Evolutionary conservation across 2,113 vertebrate genomes (phyloP), one percentile per base, ranked within the genome.

Genomic region (Channa argus): DNA sequence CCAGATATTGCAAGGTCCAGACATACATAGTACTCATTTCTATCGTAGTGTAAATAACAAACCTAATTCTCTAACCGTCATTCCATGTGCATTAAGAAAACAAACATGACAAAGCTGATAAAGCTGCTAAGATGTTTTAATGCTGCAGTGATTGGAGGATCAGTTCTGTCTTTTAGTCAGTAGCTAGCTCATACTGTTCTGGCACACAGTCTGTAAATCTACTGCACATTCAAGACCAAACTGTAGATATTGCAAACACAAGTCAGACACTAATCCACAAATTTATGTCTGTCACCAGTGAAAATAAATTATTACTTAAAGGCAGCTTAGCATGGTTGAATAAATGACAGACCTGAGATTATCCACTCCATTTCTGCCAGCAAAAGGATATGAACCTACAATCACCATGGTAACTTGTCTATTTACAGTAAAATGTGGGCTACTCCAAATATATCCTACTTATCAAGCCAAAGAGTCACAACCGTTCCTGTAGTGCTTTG

Each of bases 341-440:
- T 58, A 36, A 69, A 88, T 64, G 33, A 61, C 58, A 79, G 52
- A 54, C 12, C 50, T 59, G 38, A 68, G 49, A 82, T 78, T 63
- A 73, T 53, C 34, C 2, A 10, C 37, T 59, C 55, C n/a, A 61
- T 50, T 62, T 53, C 43, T 8, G 43, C 34, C 15, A 9, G 58
- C 11, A 50, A 63, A 83, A 13, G 45, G 65, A 72, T 52, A 77
- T 63, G 49, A 71, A 77, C 52, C 63, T 59, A 73, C 44, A 54
- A 69, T 89, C 53, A 11, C 91, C 83, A 92, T 90, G 87, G 82
- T 64, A 92, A 92, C 92, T 36, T 45, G 69, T 88, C 83, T 87
- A 87, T 88, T 89, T 88, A 84, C 83, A 88, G 81, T 64, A 55
- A 69, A 71, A 13, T 61, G 85, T 82, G 75, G 63, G 76, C 52